Percentiles rank a stretch among this genome's conserved stretches.
phyloP scores from a whole-genome alignment of 53 echinoderm and acorn worm genomes.

The Echinarachnius parma region DNA sequence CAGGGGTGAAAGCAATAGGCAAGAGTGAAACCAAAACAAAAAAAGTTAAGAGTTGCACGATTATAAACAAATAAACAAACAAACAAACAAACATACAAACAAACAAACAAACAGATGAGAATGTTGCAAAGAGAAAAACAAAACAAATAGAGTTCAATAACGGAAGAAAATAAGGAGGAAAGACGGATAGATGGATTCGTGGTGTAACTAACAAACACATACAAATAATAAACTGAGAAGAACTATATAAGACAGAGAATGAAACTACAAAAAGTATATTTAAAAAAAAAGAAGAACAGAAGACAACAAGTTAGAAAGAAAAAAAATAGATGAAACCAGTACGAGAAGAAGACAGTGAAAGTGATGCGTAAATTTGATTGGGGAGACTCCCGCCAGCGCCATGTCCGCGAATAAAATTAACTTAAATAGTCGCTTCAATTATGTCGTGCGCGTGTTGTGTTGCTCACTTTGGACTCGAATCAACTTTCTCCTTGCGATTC shows the following conservation, averaged over 20 bases:
- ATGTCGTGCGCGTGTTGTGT: constrained; percentile 32
- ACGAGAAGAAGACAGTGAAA: constrained; percentile 25
- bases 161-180: too few relatives aligned
- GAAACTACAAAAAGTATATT: not conserved
- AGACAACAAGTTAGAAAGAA: not conserved
- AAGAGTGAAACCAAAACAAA: too few relatives aligned
- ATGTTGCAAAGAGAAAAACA: too few relatives aligned
- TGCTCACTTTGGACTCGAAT: constrained; percentile 32
- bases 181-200: too few relatives aligned
- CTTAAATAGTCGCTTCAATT: constrained; percentile 49
- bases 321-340: constrained; percentile 5
- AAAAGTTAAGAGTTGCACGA: too few relatives aligned
- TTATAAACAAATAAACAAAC: too few relatives aligned
- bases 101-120: too few relatives aligned
- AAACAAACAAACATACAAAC: too few relatives aligned
- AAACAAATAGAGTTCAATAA: too few relatives aligned
- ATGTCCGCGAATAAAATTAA: constrained; percentile 48
- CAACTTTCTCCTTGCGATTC: constrained; percentile 22
- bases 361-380: constrained; percentile 51
- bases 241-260: not conserved
- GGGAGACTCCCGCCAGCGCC: constrained; percentile 37
- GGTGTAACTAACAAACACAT: too few relatives aligned
- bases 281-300: not conserved
- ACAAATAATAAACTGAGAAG: too few relatives aligned
- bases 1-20: too few relatives aligned